A percentile compares a stretch with the other conserved stretches of the same genome.
phyloP scores from a whole-genome alignment of 1,140 invertebrate species.

The Diabrotica undecimpunctata region DNA sequence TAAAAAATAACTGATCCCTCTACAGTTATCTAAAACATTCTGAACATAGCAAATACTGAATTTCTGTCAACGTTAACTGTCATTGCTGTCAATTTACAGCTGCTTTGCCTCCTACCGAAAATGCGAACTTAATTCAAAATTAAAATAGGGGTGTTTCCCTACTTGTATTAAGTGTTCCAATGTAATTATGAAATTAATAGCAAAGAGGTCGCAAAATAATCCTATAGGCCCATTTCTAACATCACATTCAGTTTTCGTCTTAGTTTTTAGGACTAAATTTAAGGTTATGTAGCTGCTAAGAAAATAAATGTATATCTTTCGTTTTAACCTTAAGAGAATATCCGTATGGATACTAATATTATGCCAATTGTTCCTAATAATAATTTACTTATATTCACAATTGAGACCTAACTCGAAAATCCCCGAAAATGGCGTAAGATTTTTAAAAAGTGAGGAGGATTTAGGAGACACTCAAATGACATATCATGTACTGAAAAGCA shows the following conservation, averaged over 20 bases:
- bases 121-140: constrained; percentile 8
- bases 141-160: constrained; percentile 10
- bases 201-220: neutral
- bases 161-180: neutral
- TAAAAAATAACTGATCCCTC: no score
- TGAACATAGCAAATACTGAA: no score
- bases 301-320: constrained; percentile 34
- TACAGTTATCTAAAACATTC: no score
- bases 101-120: neutral
- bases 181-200: constrained; percentile 11
- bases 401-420: constrained; percentile 13
- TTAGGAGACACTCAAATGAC: constrained; percentile 16
- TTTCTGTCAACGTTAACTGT: no score
- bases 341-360: constrained; percentile 35
- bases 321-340: constrained; percentile 35
- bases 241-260: neutral
- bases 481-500: constrained; percentile 45
- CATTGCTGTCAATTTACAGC: no score
- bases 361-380: constrained; percentile 36
- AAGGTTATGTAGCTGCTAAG: constrained; percentile 17
- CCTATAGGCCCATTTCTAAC: neutral
- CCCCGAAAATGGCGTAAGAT: constrained; percentile 18
- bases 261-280: neutral
- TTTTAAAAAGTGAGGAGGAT: constrained; percentile 16
- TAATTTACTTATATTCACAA: constrained; percentile 39